Percentiles rank a stretch among this genome's conserved stretches.
phyloP scores from a whole-genome alignment of 2,797 vertebrate genomes.

The Hyperoplus lanceolatus region DNA sequence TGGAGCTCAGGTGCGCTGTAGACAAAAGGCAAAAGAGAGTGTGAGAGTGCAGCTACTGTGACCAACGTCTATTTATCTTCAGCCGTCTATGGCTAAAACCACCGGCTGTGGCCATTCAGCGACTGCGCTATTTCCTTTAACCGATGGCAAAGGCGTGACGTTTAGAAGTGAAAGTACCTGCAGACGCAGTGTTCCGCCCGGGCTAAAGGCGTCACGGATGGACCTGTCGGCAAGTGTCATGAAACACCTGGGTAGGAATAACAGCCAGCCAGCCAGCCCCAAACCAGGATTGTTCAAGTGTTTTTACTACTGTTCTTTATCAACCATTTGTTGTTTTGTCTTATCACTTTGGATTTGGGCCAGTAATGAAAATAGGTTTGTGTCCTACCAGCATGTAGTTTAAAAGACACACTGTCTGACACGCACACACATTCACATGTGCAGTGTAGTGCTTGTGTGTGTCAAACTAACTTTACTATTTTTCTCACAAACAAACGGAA shows the following conservation, averaged over 20 bases:
- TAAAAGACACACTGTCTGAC: conserved; percentile 28
- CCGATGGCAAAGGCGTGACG: conserved; percentile 70
- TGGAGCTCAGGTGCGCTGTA: conserved; percentile 73
- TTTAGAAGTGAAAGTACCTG: conserved; percentile 80
- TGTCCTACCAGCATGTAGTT: conserved; percentile 47
- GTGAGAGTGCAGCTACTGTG: conserved; percentile 66
- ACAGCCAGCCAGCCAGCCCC: conserved; percentile 16
- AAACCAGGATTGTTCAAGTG: conserved; percentile 41
- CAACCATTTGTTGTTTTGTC: conserved; percentile 68
- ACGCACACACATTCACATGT: conserved; percentile 28
- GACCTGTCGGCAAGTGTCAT: conserved; percentile 59
- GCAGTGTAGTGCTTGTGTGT: conserved; percentile 30
- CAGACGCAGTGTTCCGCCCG: conserved; percentile 69
- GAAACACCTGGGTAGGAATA: conserved; percentile 73
- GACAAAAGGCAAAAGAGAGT: conserved; percentile 65
- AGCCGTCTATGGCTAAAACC: conserved; percentile 60
- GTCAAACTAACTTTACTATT: conserved; percentile 33
- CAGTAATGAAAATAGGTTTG: conserved; percentile 35
- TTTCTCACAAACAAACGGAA: conserved; percentile 36
- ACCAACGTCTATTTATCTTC: conserved; percentile 69
- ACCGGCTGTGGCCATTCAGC: conserved; percentile 50
- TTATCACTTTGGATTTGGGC: conserved; percentile 57
- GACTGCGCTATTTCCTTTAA: conserved; percentile 70
- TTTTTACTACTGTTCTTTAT: conserved; percentile 58
- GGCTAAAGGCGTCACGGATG: conserved; percentile 65